Evolutionary conservation across 2,888 invertebrate species (phyloP).

Genomic region (Harmothoe impar): DNA sequence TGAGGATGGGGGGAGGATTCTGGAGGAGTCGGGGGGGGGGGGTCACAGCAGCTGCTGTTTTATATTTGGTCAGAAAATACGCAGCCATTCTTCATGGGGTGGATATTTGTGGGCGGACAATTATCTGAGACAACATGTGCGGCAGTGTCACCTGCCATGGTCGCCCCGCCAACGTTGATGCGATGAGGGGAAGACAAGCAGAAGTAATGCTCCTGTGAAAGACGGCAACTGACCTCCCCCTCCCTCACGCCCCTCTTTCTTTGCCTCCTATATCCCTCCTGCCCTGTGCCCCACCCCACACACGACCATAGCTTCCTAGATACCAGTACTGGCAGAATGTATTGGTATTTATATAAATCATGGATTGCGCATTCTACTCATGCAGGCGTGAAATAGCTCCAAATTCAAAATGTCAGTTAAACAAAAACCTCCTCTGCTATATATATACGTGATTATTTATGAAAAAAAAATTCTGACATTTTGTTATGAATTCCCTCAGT

Average conservation of each 20-base stretch:
- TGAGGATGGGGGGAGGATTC: neutral
- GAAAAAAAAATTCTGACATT: too few species aligned
- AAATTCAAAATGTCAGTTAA: too few species aligned
- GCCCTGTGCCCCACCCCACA: neutral
- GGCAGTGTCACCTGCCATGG: conserved; percentile 26
- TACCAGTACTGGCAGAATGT: too few species aligned
- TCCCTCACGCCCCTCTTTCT: neutral
- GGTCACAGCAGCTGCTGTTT: conserved; percentile 23
- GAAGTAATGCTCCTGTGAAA: conserved; percentile 32
- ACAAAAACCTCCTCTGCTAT: too few species aligned
- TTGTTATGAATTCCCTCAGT: too few species aligned
- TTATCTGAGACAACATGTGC: conserved; percentile 39
- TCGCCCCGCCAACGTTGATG: conserved; percentile 6
- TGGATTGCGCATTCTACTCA: too few species aligned
- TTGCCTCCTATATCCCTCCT: neutral
- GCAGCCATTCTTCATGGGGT: neutral
- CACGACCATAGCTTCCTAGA: neutral
- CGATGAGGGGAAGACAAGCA: conserved; percentile 26
- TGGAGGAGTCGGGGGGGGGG: neutral
- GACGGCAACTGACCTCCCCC: neutral
- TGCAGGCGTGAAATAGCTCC: too few species aligned
- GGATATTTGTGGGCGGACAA: conserved; percentile 29
- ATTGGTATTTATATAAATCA: too few species aligned
- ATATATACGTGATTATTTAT: too few species aligned
- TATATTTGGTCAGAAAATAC: conserved; percentile 30